Base-by-base conservation (phyloP, 2,113 vertebrate genomes). In the Tiliqua scincoides region DNA sequence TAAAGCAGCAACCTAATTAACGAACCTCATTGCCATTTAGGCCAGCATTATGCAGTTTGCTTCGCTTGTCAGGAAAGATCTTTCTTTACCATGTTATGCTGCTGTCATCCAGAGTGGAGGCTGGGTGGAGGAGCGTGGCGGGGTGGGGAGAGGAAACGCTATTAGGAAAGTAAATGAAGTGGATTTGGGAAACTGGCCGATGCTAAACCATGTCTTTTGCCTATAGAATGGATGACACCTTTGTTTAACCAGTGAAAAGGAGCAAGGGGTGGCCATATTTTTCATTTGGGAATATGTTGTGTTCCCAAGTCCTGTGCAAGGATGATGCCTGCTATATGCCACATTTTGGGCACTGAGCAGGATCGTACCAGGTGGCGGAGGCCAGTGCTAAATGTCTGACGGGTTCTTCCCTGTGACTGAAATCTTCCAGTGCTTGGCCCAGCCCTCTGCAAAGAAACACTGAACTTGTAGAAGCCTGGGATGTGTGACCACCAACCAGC, bases 1-100 rank as follows among this genome's bases (percentile, higher is more conserved):
- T 2, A 83, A 89, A 94, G 90, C 84, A 80, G 74, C 79, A 84
- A 65, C 89, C 91, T 94, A 93, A 94, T 94, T 92, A 95, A 93
- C 83, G 83, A 93, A 92, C 85, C 93, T 87, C 88, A 82, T 85
- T 86, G 89, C 90, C 84, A 93, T 87, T 89, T 92, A 91, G 93
- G 85, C 0, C 1, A 91, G 89, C 83, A 85, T 94, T 93, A 86
- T 88, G 18, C 62, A 57, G 30, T 83, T 89, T 86, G 88, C 91
- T 74, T 78, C 35, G 82, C 70, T 74, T 91, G 93, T 90, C 93
- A 85, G 84, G 79, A 63, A 57, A 30, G 89, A 94, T 94, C 94
- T 91, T 80, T 84, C 71, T 84, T 48, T 23, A 68, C 1, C 3
- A 0, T 6, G 0, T 37, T 62, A 67, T 20, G 4, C 65, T 8